Evolutionary conservation across 2,888 invertebrate species (phyloP).

Genomic region (Ethmia dodecea): DNA sequence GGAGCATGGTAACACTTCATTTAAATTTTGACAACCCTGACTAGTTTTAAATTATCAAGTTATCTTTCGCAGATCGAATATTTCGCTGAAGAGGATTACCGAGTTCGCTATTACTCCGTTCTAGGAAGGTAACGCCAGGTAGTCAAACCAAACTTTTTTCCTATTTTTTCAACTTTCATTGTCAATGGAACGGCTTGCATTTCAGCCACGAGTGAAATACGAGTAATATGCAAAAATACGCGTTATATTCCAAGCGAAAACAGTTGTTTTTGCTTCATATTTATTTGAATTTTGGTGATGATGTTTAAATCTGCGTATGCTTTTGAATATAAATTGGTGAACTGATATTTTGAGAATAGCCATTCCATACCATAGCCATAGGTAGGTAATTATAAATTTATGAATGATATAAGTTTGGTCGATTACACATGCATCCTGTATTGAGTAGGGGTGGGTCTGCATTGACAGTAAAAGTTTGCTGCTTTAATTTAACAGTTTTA

Average conservation of each 20-base stretch:
- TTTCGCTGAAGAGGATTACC: constrained; percentile 67
- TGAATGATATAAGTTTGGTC: constrained; percentile 31
- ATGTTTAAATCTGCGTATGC: constrained; percentile 41
- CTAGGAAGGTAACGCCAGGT: constrained; percentile 70
- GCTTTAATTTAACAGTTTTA: no score
- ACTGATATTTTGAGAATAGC: no score
- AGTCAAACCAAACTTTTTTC: no score
- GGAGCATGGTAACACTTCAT: no score
- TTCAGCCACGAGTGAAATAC: constrained; percentile 5
- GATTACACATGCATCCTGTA: no score
- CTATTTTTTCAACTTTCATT: constrained; percentile 43
- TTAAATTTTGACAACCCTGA: constrained; percentile 57
- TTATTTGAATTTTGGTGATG: no score
- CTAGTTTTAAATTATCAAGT: constrained; percentile 42
- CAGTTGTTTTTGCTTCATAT: no score
- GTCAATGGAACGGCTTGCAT: constrained; percentile 33
- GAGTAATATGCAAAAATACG: constrained; percentile 1
- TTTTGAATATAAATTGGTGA: constrained; percentile 29
- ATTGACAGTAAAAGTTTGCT: no score
- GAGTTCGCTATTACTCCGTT: constrained; percentile 64
- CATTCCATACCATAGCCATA: constrained; percentile 46
- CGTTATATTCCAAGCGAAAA: neutral
- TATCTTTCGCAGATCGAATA: constrained; percentile 64
- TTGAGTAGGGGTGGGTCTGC: constrained; percentile 14
- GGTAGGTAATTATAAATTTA: constrained; percentile 33